These are phyloP conservation scores for Poecilus cupreus DNA, from an alignment of 2,888 invertebrate genomes.

Conservation along the genomic window DNA sequence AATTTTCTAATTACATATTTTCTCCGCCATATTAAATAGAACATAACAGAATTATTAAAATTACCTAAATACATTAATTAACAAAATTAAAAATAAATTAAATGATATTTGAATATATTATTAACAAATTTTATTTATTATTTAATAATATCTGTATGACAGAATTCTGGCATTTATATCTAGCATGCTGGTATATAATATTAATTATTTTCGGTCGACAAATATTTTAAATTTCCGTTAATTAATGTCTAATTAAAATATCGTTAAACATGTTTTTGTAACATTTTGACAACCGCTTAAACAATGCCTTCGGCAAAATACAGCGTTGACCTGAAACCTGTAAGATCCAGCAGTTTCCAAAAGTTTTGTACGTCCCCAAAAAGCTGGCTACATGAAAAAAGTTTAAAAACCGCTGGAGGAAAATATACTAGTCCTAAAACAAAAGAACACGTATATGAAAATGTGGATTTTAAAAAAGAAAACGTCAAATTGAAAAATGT, in stretches of 20 bases:
- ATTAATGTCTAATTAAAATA: not conserved
- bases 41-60: no score
- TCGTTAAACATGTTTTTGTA: not conserved
- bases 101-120: constrained; percentile 20
- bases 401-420: not conserved
- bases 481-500: constrained; percentile 73
- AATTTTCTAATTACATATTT: no score
- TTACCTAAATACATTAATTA: no score
- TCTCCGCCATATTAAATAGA: no score
- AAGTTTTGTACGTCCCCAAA: constrained; percentile 68
- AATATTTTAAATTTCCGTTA: constrained; percentile 17
- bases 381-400: constrained; percentile 65
- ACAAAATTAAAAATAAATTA: not conserved
- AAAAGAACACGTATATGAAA: constrained; percentile 66
- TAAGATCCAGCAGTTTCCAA: constrained; percentile 66
- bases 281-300: not conserved
- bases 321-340: constrained; percentile 62
- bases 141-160: not conserved
- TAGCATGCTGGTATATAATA: constrained; percentile 41
- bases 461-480: no score
- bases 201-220: constrained; percentile 41
- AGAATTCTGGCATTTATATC: constrained; percentile 56
- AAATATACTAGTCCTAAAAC: constrained; percentile 62
- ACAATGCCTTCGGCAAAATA: constrained; percentile 67
- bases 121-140: not conserved